Conservation (phyloP, 2,888 invertebrate genomes). For the Caenorhabditis sp. region DNA sequence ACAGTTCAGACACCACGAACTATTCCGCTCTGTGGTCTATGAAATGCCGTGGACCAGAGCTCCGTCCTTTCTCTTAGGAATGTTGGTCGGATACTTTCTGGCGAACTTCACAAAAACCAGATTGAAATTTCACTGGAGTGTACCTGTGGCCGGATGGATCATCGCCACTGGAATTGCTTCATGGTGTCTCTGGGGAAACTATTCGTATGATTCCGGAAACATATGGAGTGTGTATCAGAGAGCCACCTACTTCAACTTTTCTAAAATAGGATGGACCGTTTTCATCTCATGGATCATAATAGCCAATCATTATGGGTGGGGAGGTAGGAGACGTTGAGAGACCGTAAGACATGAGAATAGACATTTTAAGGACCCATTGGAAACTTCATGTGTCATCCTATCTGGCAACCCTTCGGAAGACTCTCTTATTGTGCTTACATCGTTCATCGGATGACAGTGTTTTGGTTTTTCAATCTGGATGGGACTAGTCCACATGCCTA, state of each 20-base stretch:
- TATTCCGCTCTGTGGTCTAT: slow-evolving; percentile 30
- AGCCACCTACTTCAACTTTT: slow-evolving; percentile 66
- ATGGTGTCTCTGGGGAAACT: slow-evolving; percentile 55
- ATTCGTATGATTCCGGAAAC: slow-evolving; percentile 49
- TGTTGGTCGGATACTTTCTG: slow-evolving; percentile 83
- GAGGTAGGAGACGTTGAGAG: slow-evolving; percentile 9
- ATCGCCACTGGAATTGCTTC: slow-evolving; percentile 25
- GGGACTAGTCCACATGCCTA: slow-evolving; percentile 38
- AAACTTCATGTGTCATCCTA: slow-evolving; percentile 89
- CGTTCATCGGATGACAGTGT: slow-evolving; percentile 68
- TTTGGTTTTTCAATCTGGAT: slow-evolving; percentile 53
- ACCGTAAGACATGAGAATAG: neutral
- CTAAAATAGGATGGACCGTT: slow-evolving; percentile 84
- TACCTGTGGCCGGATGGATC: slow-evolving; percentile 49
- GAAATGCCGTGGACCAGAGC: slow-evolving; percentile 82
- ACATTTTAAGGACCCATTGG: slow-evolving; percentile 86
- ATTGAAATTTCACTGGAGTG: slow-evolving; percentile 43
- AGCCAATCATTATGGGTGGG: slow-evolving; percentile 84
- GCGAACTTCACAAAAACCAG: slow-evolving; percentile 52
- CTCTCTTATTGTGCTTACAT: slow-evolving; percentile 95
- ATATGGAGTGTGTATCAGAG: slow-evolving; percentile 55
- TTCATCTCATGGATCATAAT: slow-evolving; percentile 84
- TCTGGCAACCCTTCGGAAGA: slow-evolving; percentile 91
- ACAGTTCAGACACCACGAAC: slow-evolving; percentile 33
- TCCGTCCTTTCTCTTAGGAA: slow-evolving; percentile 84